These are phyloP conservation scores for Ochlodes sylvanus DNA, from an alignment of 2,888 invertebrate genomes.

Conservation along the genomic window DNA sequence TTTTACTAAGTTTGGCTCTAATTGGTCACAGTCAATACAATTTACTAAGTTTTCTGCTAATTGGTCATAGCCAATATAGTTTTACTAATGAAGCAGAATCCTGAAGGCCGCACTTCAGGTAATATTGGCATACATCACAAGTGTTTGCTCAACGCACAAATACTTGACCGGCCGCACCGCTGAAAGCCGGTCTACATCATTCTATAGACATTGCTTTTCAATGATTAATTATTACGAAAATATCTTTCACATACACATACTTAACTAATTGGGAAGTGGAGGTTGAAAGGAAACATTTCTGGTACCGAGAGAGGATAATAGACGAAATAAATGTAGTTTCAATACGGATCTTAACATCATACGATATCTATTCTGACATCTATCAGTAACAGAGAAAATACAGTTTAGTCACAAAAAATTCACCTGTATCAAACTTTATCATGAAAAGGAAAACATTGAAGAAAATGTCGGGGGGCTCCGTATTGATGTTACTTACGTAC, in stretches of 20 bases:
- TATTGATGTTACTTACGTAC: no score
- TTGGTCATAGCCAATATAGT: constrained; percentile 4
- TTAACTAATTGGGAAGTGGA: not conserved
- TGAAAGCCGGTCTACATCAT: constrained; percentile 7
- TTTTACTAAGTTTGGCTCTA: no score
- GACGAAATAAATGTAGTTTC: no score
- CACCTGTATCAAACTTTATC: no score
- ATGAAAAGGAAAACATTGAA: no score
- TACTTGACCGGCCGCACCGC: constrained; percentile 45
- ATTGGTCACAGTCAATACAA: no score
- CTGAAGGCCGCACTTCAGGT: constrained; percentile 15
- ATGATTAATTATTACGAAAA: constrained; percentile 14
- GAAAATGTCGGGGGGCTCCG: no score
- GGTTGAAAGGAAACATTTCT: not conserved
- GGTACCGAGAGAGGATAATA: not conserved
- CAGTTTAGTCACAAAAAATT: no score
- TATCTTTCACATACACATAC: not conserved
- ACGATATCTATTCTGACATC: no score
- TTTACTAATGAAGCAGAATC: constrained; percentile 15
- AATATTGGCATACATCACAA: constrained; percentile 25
- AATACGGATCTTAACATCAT: no score
- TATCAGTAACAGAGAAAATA: no score
- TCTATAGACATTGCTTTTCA: constrained; percentile 10
- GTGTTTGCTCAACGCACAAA: constrained; percentile 45
- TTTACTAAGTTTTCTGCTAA: no score